Evolutionary conservation across 1,140 invertebrate species (phyloP), one percentile per base, ranked within the genome.

Genomic region (Galendromus occidentalis): DNA sequence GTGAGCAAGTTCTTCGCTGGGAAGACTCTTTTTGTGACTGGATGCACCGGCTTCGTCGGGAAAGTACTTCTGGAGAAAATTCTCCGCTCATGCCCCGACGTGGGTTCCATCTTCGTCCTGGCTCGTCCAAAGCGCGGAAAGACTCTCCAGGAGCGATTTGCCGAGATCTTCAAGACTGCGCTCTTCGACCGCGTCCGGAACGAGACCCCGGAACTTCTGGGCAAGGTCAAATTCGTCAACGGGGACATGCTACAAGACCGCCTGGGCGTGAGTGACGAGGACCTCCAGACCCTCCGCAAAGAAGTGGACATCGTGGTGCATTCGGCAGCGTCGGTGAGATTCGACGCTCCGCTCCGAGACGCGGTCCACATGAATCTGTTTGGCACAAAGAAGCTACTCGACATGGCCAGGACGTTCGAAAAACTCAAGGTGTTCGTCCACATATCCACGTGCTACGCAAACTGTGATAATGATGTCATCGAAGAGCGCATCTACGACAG

Each of bases 281-380:
- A 97, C 78, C 82, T 86, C 70, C 77, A 82, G 45, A 74, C 80
- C 18, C 76, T 93, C 9, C 79, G 79, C 66, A 79, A 85, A 1
- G 80, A 83, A 71, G 87, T 96, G 59, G 86, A 88, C 64, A 80
- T 98, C 68, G 92, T 98, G 14, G 96, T 98, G 79, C 94, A 98
- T 77, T 94, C 91, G 64, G 95, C 94, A 12, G 95, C 95, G 28
- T 98, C 94, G n/a, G 86, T 97, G 45, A 91, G 93, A 75, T 98
- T 98, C 77, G 93, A 98, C 75, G 94, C 98, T 79, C 88, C 91
- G 67, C 80, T 98, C 17, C 51, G 51, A 25, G 33, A 59, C 20
- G 68, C 72, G 22, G 44, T 72, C 12, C 41, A 69, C 9, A 44
- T 72, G 5, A 72, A 73, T 51, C n/a, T 73, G 1, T 5, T 59